These are phyloP conservation scores for Gobio occitaniae DNA, from an alignment of 2,797 vertebrate genomes.

Conservation along the genomic window DNA sequence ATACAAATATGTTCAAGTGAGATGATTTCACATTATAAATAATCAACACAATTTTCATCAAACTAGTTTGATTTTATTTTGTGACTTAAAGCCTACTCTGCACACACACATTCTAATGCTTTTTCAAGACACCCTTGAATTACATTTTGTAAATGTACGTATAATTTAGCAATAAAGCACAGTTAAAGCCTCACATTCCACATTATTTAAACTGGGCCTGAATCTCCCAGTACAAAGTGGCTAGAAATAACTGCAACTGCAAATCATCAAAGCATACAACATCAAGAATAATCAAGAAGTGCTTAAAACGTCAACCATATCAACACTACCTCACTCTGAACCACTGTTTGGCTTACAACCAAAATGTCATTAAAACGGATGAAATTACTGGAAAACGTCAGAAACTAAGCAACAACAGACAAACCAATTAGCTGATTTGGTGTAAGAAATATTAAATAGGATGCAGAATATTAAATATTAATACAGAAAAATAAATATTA, in stretches of 20 bases:
- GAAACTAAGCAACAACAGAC: constrained; percentile 21
- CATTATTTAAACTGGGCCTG: constrained; percentile 53
- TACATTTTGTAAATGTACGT: constrained; percentile 60
- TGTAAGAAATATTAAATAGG: constrained; percentile 7
- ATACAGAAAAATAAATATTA: constrained; percentile 17
- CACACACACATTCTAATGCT: constrained; percentile 39
- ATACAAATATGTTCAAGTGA: background rate
- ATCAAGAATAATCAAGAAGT: constrained; percentile 50
- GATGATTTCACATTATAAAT: background rate
- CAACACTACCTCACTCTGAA: constrained; percentile 47
- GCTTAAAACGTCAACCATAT: constrained; percentile 49
- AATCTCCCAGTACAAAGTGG: constrained; percentile 53
- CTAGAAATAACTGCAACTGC: constrained; percentile 54
- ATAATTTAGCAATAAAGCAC: constrained; percentile 64
- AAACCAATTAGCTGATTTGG: constrained; percentile 33
- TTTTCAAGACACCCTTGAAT: constrained; percentile 47
- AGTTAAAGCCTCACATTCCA: constrained; percentile 64
- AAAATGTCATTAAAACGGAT: constrained; percentile 50
- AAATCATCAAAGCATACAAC: constrained; percentile 63
- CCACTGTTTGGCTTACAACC: constrained; percentile 44
- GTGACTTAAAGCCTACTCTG: constrained; percentile 23
- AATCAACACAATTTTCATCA: constrained; percentile 28
- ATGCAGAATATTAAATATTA: constrained; percentile 17
- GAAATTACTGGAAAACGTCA: constrained; percentile 35
- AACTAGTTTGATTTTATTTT: constrained; percentile 52